Base-by-base conservation (phyloP, 2,888 invertebrate genomes). In the Syrista parreyssii region DNA sequence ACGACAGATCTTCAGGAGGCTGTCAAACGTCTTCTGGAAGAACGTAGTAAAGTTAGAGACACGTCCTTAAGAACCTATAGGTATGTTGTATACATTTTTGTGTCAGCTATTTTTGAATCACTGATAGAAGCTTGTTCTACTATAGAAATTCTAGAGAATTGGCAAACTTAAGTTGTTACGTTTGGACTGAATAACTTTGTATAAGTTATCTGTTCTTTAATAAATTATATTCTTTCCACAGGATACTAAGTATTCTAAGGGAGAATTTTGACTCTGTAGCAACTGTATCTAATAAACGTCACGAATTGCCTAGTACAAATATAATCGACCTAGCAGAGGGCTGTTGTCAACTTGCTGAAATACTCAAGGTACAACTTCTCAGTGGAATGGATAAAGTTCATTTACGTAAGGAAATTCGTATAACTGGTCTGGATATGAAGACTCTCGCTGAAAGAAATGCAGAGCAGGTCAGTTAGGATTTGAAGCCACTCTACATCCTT, bases 1-100 rank as follows among this genome's bases (percentile, higher is more conserved):
- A 94, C 95, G 75, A 94, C 94, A 40, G 95, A 95, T 83, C 92
- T 96, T 77, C 95, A 96, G 89, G 94, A 95, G 89, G 93, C 94
- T 68, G 92, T 96, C 81, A 95, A 95, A 89, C 93, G 93, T 82
- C 88, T 97, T 77, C 91, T 97, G 36, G 95, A 95, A 83, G 97
- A 97, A 88, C 93, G 94, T 76, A 94, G 93, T 82, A 92, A 94
- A 89, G 92, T 95, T 15, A 92, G 95, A 76, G 94, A 94, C 75
- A 93, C 94, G 88, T 92, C 94, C 81, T 87, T 95, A 9, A 94
- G 93, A 87, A 94, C 95, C 11, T 95, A 94, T 84, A 94, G 93
- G 92, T 95, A 93, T 12, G 71, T 3, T 71, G 31, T 71, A 69
- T 32, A 30, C 11, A 30, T 32, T n/a, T 69, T 84, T 89, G 15